These are phyloP conservation scores for Asarcornis scutulata DNA, from an alignment of 2,113 vertebrate species.

Conservation along the genomic window DNA sequence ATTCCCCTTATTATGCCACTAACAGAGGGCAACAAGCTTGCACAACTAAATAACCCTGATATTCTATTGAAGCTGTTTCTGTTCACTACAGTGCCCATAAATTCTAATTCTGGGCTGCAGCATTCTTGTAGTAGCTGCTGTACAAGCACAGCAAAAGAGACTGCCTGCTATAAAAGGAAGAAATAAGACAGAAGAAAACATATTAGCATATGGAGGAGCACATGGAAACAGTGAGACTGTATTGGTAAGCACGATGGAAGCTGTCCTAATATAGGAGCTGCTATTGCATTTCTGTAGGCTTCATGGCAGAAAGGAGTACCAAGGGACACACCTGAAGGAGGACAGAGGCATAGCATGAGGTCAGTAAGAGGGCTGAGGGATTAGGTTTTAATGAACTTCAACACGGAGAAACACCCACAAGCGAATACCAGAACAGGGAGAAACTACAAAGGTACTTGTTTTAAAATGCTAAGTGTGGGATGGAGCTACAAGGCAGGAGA, in stretches of 20 bases:
- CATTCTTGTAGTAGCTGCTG: background rate
- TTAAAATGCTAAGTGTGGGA: background rate
- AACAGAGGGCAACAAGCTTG: background rate
- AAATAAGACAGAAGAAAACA: background rate
- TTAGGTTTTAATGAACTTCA: constrained; percentile 14
- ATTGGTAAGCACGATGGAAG: background rate
- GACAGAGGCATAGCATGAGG: background rate
- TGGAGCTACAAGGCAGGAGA: background rate
- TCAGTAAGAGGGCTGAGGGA: background rate
- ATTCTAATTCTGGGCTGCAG: background rate
- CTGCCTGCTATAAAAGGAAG: background rate
- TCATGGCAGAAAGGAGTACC: background rate
- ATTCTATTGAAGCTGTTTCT: background rate
- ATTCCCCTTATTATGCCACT: background rate
- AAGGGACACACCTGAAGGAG: background rate
- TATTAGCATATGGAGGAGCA: background rate
- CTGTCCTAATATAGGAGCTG: background rate
- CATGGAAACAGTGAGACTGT: background rate
- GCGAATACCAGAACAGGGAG: background rate
- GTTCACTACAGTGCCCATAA: background rate
- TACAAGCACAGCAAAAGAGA: background rate
- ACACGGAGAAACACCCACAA: background rate
- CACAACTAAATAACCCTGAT: background rate
- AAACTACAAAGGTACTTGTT: background rate
- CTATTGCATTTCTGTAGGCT: background rate